These are phyloP conservation scores for Meriones unguiculatus DNA, from an alignment of 2,113 vertebrate genomes.

Conservation along the genomic window DNA sequence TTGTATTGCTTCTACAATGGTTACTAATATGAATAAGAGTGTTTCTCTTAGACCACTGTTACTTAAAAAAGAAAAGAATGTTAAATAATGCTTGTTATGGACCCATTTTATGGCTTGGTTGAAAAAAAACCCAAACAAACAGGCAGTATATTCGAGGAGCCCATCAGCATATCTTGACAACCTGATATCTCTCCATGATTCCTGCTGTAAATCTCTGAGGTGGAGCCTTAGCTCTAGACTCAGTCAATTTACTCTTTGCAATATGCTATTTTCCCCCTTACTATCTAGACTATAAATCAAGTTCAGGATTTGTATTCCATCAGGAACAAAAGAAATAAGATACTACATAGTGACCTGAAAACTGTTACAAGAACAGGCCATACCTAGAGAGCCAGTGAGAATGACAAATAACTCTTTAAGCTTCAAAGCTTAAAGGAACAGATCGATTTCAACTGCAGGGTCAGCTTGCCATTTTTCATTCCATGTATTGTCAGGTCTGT, in stretches of 20 bases:
- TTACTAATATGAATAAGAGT: not conserved
- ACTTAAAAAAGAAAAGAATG: not conserved
- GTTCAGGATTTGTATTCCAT: not conserved
- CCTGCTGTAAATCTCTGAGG: conserved; percentile 31
- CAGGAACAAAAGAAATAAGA: conserved; percentile 38
- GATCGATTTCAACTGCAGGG: conserved; percentile 59
- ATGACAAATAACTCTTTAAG: conserved; percentile 51
- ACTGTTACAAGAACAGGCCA: conserved; percentile 17
- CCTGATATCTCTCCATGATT: not conserved
- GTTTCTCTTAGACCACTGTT: not conserved
- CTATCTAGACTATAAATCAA: conserved; percentile 51
- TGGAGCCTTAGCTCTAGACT: conserved; percentile 1
- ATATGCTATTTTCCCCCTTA: not conserved
- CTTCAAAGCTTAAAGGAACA: conserved; percentile 57
- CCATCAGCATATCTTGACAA: not conserved
- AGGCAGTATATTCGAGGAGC: not conserved
- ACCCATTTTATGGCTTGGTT: not conserved
- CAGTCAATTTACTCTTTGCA: conserved; percentile 35
- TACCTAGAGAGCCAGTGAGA: conserved; percentile 14
- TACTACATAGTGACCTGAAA: not conserved
- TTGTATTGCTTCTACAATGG: not conserved
- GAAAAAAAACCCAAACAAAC: not conserved
- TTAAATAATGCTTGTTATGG: not conserved
- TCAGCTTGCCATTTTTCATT: conserved; percentile 64
- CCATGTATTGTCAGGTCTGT: conserved; percentile 17